Base-by-base conservation (phyloP, 2,888 invertebrate species). In the Volucella inanis region DNA sequence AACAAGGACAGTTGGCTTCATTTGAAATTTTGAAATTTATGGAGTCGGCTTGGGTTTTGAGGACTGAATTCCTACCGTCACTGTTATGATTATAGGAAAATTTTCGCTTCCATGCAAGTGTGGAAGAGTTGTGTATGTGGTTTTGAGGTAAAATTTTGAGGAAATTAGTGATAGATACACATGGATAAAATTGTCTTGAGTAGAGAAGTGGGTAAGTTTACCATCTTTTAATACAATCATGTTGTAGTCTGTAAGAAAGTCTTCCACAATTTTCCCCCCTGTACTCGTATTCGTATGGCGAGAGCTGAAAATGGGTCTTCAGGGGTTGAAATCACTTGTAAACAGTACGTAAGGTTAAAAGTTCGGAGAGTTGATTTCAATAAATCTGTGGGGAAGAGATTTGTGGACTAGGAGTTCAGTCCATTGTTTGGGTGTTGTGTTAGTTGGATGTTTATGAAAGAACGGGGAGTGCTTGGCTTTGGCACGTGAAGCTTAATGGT, bases 361-460 rank as follows among this genome's bases (percentile, higher is more conserved):
- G 43, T 67, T 79, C 61, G 15, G 10, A 8, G 62, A 65, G 11
- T 31, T 14, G n/a, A 57, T 71, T 10, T 31, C 14, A 47, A 43
- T 41, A 15, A 12, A 15, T 61, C 11, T 79, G 18, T 72, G 0
- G 0, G 72, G 79, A 9, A 79, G 31, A 0, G 62, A 22, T 49
- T 62, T 78, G 15, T 78, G 62, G 6, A 70, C 12, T 18, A 72
- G 31, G 8, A 72, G 55, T 8, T 18, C 61, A 11, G 31, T 39
- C 3, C 50, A 61, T 38, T 61, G 61, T 61, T 49, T 71, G 12
- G n/a, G n/a, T n/a, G 31, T n/a, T n/a, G 50, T 39, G 61, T 62
- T 74, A 10, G 52, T 31, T 18, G 18, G 8, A 22, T 38, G 38
- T 15, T 74, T 54, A 15, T 64, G n/a, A 31, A 64, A 61, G 14